Evolutionary conservation across 2,888 invertebrate genomes (phyloP).

Genomic region (Drosophila formosana): DNA sequence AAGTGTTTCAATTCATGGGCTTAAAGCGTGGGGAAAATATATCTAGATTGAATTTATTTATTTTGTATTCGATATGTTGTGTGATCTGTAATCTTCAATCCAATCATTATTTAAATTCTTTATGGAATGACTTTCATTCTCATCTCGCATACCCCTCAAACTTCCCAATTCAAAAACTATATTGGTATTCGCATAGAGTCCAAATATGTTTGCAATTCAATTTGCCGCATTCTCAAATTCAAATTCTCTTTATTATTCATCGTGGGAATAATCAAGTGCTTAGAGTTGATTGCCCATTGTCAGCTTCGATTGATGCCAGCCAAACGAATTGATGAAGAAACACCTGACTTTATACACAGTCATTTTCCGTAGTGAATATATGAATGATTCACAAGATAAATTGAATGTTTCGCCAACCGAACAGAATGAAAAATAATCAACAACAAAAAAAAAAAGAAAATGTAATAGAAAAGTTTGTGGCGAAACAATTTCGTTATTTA

Average conservation of each 20-base stretch:
- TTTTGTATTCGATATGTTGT: too few species aligned
- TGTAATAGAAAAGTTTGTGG: slow-evolving; percentile 39
- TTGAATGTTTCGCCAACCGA: slow-evolving; percentile 46
- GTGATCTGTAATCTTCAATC: too few species aligned
- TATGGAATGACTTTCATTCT: too few species aligned
- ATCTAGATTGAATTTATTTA: neutral
- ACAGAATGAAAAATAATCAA: slow-evolving; percentile 52
- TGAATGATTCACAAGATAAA: slow-evolving; percentile 62
- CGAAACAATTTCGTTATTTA: slow-evolving; percentile 52
- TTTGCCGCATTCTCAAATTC: slow-evolving; percentile 6
- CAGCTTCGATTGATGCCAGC: slow-evolving; percentile 31
- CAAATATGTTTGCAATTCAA: slow-evolving; percentile 23
- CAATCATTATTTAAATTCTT: too few species aligned
- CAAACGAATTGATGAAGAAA: slow-evolving; percentile 37
- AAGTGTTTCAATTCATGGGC: neutral
- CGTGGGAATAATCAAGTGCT: slow-evolving; percentile 42
- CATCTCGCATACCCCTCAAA: too few species aligned
- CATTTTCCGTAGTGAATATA: slow-evolving; percentile 26
- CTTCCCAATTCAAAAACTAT: slow-evolving; percentile 12
- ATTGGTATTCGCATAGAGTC: neutral
- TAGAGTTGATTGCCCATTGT: slow-evolving; percentile 51
- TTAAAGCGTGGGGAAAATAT: neutral
- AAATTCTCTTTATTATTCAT: slow-evolving; percentile 15
- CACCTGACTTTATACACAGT: slow-evolving; percentile 31
- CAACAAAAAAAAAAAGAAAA: slow-evolving; percentile 10